Evolutionary conservation across 53 echinoderm and acorn worm genomes (phyloP), one percentile per base, ranked within the genome.

Genomic region (Echinometra lucunter): DNA sequence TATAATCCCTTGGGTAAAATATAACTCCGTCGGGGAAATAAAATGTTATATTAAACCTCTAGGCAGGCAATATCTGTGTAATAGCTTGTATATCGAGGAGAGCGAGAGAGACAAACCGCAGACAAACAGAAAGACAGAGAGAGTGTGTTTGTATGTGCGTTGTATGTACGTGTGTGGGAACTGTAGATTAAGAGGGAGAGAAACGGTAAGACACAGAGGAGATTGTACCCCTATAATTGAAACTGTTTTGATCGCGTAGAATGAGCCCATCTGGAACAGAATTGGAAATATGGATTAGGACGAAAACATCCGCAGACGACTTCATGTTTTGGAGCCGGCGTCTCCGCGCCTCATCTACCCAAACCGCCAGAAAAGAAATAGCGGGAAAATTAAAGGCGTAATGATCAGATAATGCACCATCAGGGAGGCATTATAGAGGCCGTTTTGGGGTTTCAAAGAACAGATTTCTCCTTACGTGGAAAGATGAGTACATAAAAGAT

Each of bases 341-440:
- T 12, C 10, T 49, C 85, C 15, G 85, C 49, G 85, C 85, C 85
- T 78, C 85, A 85, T 49, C 49, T 28, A 45, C 16, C 49, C 85
- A 30, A 49, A 45, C 53, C 27, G 28, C 49, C 11, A 45, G 30
- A 28, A 83, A 17, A 83, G 23, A 85, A 45, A 53, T 28, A 85
- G 85, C n/a, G 49, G 85, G 53, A 47, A 49, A 85, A 85, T 85
- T 47, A 85, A 85, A 85, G 85, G 85, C 85, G 45, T 85, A 85
- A 85, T 85, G 85, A 85, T 49, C 53, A 6, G 85, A 85, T 85
- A 85, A 85, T 85, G 85, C 49, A 16, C n/a, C 85, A 28, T 30
- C 27, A 49, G 85, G 49, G 85, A 85, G 13, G 45, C 53, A 85
- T 85, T 85, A 85, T 49, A 12, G 85, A 21, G 85, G 85, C 85